Evolutionary conservation across 2,888 invertebrate species (phyloP), one percentile per base, ranked within the genome.

Genomic region (Hetaerina titia): DNA sequence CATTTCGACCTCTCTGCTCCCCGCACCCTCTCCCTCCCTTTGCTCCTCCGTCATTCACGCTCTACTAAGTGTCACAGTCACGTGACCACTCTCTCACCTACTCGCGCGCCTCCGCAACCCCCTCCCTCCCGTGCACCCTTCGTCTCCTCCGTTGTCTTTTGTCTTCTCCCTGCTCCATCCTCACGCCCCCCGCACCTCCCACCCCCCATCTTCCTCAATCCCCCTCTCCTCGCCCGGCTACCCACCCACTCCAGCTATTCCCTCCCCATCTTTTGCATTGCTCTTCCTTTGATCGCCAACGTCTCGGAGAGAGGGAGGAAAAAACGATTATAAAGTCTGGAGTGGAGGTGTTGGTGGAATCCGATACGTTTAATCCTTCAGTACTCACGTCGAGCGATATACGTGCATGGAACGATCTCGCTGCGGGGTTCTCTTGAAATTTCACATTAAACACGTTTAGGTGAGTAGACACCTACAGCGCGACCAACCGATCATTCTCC

Each of bases 41-140:
- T 69, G 88, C 45, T 56, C 19, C 89, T 57, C 81, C 89, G 89
- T n/a, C 74, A 74, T 92, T 92, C 92, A 92, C 74, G 92, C 92
- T 92, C 92, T 74, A 56, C 92, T 74, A 92, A 92, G 92, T n/a
- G 45, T 92, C 92, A 92, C 92, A 92, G 92, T 92, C 92, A 69
- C 92, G 92, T 92, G 92, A 92, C 69, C 64, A 45, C 56, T 90
- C 57, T 90, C 64, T 90, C 90, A 45, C 90, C 90, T 45, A 90
- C 90, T 92, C 92, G 45, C 92, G 56, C 69, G 45, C 57, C 57
- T n/a, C 17, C 90, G 58, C 90, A 22, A 58, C n/a, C n/a, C 58
- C 58, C 60, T n/a, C 57, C 90, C 22, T 64, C 64, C 45, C 64
- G 11, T 90, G 64, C 22, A 31, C 58, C 13, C 25, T 25, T 17